Conservation (phyloP, 2,888 invertebrate species). For the Drosophila testacea region DNA sequence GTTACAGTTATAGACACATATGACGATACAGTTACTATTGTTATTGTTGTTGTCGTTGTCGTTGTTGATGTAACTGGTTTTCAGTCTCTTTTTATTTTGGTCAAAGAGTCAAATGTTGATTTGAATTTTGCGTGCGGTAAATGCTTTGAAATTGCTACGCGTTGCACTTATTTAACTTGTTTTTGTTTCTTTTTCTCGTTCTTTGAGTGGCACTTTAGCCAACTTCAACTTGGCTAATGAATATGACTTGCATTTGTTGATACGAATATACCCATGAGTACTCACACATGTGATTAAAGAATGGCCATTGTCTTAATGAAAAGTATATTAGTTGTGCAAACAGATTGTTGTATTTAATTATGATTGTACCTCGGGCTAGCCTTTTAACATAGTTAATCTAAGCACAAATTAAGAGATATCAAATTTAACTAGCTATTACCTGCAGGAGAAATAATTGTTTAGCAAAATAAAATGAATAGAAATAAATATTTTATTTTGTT, state of each 20-base stretch:
- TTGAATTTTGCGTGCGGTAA: conserved; percentile 69
- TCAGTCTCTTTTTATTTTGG: conserved; percentile 9
- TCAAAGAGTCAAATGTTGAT: conserved; percentile 51
- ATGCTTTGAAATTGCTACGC: conserved; percentile 38
- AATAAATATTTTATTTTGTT: no score
- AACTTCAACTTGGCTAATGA: conserved; percentile 18
- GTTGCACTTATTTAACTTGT: conserved; percentile 37
- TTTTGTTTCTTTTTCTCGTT: not conserved
- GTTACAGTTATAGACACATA: conserved; percentile 42
- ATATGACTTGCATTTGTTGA: conserved; percentile 17
- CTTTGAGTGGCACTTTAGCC: conserved; percentile 14
- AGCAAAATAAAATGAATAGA: no score
- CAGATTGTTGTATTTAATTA: not conserved
- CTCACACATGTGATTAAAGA: conserved; percentile 2
- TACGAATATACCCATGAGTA: not conserved
- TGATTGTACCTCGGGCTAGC: not conserved
- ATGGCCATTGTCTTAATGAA: conserved; percentile 11
- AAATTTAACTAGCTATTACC: no score
- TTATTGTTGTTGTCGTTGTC: conserved; percentile 20
- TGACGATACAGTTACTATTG: conserved; percentile 16
- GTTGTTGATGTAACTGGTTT: conserved; percentile 41
- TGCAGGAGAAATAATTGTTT: no score
- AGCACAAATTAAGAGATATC: no score
- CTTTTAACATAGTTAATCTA: not conserved
- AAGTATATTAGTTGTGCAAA: conserved; percentile 16